phyloP scores from a whole-genome alignment of 2,113 vertebrate genomes.

The Trogon melanurus region DNA sequence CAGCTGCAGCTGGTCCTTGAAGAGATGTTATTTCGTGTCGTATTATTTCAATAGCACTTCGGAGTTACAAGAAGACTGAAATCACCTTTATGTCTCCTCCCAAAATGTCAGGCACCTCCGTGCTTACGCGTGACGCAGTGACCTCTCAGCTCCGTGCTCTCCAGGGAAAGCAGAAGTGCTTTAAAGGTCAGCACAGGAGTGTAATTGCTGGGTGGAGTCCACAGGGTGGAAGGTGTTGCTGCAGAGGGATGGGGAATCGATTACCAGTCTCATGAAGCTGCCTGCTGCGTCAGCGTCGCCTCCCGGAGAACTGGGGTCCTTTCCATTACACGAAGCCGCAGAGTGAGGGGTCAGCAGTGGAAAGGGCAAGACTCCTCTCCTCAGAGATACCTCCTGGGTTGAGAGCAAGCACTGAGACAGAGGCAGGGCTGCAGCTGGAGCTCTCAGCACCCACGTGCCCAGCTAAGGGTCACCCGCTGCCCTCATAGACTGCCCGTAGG shows the following conservation, averaged over 20 bases:
- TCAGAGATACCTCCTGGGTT: not conserved
- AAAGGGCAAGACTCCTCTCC: not conserved
- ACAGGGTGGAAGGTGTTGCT: not conserved
- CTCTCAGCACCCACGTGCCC: not conserved
- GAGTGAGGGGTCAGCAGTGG: not conserved
- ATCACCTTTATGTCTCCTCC: not conserved
- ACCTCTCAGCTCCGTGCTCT: not conserved
- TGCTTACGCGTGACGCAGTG: accelerated
- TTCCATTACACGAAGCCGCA: not conserved
- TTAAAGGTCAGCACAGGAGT: not conserved
- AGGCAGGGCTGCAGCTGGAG: not conserved
- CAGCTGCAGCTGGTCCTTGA: not conserved
- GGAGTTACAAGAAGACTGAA: not conserved
- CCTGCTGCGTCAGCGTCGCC: not conserved
- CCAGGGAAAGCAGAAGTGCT: not conserved
- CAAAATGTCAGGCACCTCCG: not conserved
- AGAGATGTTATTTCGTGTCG: not conserved
- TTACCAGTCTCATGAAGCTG: not conserved
- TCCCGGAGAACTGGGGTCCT: not conserved
- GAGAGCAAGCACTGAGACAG: not conserved
- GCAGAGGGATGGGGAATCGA: not conserved
- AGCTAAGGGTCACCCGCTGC: not conserved
- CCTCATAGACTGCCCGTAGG: accelerated
- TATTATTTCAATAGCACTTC: not conserved
- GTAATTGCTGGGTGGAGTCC: not conserved